Base-by-base conservation (phyloP, 35 echinoderm and acorn worm species). In the Lytechinus pictus region DNA sequence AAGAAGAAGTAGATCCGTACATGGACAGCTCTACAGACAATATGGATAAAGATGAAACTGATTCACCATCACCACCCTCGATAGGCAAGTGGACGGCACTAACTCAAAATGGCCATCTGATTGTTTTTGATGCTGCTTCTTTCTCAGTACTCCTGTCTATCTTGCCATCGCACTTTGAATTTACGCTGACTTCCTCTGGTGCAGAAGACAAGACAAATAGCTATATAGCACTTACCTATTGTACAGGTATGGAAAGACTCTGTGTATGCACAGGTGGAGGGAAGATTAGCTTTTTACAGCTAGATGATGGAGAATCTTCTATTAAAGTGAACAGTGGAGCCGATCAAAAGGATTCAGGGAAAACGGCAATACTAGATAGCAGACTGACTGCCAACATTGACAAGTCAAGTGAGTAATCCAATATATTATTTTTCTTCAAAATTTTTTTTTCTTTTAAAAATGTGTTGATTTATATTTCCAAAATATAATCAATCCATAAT, bases 231-330 rank as follows among this genome's bases (percentile, higher is more conserved):
- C 86, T 97, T 53, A 95, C 96, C 11, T 97, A 97, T 57, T 97
- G 97, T 88, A 94, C 94, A 2, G 97, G 97, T 55, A 97, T 97
- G 97, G 97, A 97, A 58, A 94, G 97, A 72, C 54, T 97, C 1
- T 96, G 97, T 86, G 97, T 96, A 4, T 97, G 95, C 92, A 95
- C 95, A 2, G 94, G 88, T 27, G 87, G 54, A 52, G 97, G 97
- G 27, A 60, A 95, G 52, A 72, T 97, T 9, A 44, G 94, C 86
- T 97, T 97, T 61, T 86, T 97, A 71, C 95, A 96, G 94, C 86
- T 97, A 24, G 24, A 86, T 87, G 91, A 72, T 86, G 52, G 92
- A 8, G 92, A 86, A 94, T 24, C 95, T 5, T 91, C n/a, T 55
- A 28, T 28, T 27, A 93, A 93, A 57, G 13, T 33, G 55, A 9